phyloP scores from a whole-genome alignment of 2,888 invertebrate genomes.

The Cotesia congregata region DNA sequence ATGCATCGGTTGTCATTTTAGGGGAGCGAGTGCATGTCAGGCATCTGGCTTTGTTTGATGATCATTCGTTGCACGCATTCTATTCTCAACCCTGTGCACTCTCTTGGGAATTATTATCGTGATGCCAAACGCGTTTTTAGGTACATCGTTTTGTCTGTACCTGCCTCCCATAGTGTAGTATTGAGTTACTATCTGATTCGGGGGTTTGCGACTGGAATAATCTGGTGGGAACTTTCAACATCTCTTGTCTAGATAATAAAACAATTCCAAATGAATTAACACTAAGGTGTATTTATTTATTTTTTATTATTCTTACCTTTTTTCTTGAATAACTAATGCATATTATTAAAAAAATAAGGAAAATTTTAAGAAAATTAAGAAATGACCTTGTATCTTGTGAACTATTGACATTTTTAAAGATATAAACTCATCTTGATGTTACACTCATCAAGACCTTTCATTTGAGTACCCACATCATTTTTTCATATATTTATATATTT shows the following conservation, averaged over 20 bases:
- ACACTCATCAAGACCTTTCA: too few species aligned
- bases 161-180: constrained; percentile 23
- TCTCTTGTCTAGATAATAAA: background rate
- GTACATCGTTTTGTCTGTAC: constrained; percentile 29
- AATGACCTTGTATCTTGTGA: too few species aligned
- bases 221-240: constrained; percentile 21
- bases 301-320: too few species aligned
- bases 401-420: too few species aligned
- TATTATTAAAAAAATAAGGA: too few species aligned
- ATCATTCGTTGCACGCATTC: constrained; percentile 4
- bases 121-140: constrained; percentile 39
- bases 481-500: too few species aligned
- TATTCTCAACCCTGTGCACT: constrained; percentile 18
- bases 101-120: constrained; percentile 22
- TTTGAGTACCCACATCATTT: too few species aligned
- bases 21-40: background rate
- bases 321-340: too few species aligned
- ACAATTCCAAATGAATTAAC: too few species aligned
- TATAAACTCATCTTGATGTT: too few species aligned
- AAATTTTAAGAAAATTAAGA: too few species aligned
- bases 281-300: too few species aligned
- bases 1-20: background rate
- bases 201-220: constrained; percentile 27
- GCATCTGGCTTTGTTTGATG: constrained; percentile 8
- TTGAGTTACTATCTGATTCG: constrained; percentile 39